Conservation (phyloP, 2,888 invertebrate genomes). For the Ceriagrion tenellum region DNA sequence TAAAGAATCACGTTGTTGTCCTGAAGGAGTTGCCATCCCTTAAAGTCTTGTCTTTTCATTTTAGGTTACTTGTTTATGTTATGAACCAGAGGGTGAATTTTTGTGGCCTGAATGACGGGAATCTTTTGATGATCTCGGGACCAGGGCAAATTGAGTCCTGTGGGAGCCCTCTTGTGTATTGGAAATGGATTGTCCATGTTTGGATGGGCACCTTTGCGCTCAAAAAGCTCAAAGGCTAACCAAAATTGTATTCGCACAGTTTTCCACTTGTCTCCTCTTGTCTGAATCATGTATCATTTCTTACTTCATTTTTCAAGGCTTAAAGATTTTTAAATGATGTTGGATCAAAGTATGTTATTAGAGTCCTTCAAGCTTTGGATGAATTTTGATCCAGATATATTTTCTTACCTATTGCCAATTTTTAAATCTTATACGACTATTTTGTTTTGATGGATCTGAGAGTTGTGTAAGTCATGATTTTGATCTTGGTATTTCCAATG, state of each 20-base stretch:
- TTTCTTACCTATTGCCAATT: slow-evolving; percentile 64
- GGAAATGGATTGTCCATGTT: slow-evolving; percentile 47
- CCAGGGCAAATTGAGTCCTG: slow-evolving; percentile 5
- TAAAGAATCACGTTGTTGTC: not conserved
- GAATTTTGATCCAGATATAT: slow-evolving; percentile 68
- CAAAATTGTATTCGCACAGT: slow-evolving; percentile 65
- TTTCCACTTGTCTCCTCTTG: slow-evolving; percentile 62
- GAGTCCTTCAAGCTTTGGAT: slow-evolving; percentile 62
- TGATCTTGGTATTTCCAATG: slow-evolving; percentile 19
- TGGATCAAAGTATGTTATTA: slow-evolving; percentile 55
- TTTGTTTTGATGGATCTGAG: slow-evolving; percentile 57
- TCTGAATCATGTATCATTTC: slow-evolving; percentile 57
- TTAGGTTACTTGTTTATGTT: slow-evolving; percentile 24
- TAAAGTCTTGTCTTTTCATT: slow-evolving; percentile 23
- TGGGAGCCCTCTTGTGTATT: not conserved
- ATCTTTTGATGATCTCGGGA: slow-evolving; percentile 57
- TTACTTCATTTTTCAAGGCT: slow-evolving; percentile 66
- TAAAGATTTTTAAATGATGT: slow-evolving; percentile 63
- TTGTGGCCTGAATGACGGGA: slow-evolving; percentile 55
- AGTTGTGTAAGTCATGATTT: slow-evolving; percentile 45
- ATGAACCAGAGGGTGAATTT: slow-evolving; percentile 40
- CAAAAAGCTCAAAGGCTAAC: slow-evolving; percentile 57
- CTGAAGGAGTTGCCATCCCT: slow-evolving; percentile 1
- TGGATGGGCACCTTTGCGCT: slow-evolving; percentile 53
- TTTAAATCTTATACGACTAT: slow-evolving; percentile 59